Base-by-base conservation (phyloP, 2,113 vertebrate genomes). In the Zosterops pallidus region DNA sequence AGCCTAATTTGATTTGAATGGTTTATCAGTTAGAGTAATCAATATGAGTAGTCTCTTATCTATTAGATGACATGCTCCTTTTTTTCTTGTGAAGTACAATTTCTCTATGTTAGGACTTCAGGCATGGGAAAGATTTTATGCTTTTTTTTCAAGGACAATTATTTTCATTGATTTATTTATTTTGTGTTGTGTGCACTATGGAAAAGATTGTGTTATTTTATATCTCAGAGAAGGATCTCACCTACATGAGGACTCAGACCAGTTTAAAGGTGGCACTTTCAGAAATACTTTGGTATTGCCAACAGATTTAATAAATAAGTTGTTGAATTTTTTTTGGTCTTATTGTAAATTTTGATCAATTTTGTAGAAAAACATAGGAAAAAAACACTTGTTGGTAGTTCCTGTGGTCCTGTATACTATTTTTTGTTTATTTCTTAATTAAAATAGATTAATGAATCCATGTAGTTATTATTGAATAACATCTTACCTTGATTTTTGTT, bases 361-460 rank as follows among this genome's bases (percentile, higher is more conserved):
- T 83, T 68, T 76, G 3, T 22, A 44, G 72, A 57, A 90, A 89
- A 63, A 11, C 39, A 39, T 39, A 39, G 39, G 39, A 39, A 39
- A 39, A 39, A 39, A 39, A 39, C 2, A 39, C 2, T 75, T 55
- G 0, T 53, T 59, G 20, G 20, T 46, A 57, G 9, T 33, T 76
- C 1, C 9, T 50, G 6, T 0, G 1, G 41, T 64, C 10, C 42
- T 5, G 52, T 49, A 39, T 15, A 50, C 8, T 52, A 6, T 7
- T 10, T 83, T 67, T 55, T 31, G 4, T 33, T 71, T 47, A 52
- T 74, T 49, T 59, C 28, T 29, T 37, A 28, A 9, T 68, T 64
- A 60, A 37, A 33, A 26, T 6, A 39, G 9, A 28, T 69, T 46
- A 60, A 62, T 62, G 2, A 31, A 53, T 56, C 19, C 4, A 21